phyloP scores from a whole-genome alignment of 2,888 invertebrate species.

The Polyploca ridens region DNA sequence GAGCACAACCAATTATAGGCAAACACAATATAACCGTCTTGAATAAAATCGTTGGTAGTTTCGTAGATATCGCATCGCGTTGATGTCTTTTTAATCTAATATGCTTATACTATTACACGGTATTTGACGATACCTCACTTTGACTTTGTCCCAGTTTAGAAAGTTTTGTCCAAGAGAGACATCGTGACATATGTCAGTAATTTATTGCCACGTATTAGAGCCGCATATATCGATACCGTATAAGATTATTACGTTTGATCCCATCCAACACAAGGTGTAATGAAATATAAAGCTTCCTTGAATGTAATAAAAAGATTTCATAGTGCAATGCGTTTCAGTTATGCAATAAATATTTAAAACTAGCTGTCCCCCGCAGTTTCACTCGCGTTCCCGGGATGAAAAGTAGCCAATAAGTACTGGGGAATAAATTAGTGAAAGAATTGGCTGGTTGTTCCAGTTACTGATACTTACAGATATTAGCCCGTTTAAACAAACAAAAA shows the following conservation, averaged over 20 bases:
- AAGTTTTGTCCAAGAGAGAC: constrained; percentile 13
- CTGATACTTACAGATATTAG: too few relatives aligned
- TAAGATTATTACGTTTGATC: constrained; percentile 37
- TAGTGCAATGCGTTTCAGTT: too few relatives aligned
- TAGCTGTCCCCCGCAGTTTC: too few relatives aligned
- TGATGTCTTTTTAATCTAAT: constrained; percentile 34
- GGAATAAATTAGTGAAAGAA: too few relatives aligned
- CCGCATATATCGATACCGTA: constrained; percentile 33
- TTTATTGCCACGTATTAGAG: constrained; percentile 27
- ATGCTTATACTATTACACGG: not conserved
- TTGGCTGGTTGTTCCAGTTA: too few relatives aligned
- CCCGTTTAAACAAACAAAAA: too few relatives aligned
- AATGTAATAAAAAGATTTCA: too few relatives aligned
- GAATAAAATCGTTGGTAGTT: not conserved
- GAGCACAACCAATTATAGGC: too few relatives aligned
- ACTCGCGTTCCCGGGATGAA: too few relatives aligned
- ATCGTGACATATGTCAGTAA: too few relatives aligned
- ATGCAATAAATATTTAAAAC: too few relatives aligned
- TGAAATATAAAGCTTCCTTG: not conserved
- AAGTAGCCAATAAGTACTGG: too few relatives aligned
- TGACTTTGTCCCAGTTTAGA: not conserved
- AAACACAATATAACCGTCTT: not conserved
- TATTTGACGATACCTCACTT: not conserved
- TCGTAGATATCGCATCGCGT: constrained; percentile 26
- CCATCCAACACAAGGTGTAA: not conserved